These are phyloP conservation scores for Desmophyllum pertusum DNA, from an alignment of 92 coral and sea anemone species.

Conservation along the genomic window DNA sequence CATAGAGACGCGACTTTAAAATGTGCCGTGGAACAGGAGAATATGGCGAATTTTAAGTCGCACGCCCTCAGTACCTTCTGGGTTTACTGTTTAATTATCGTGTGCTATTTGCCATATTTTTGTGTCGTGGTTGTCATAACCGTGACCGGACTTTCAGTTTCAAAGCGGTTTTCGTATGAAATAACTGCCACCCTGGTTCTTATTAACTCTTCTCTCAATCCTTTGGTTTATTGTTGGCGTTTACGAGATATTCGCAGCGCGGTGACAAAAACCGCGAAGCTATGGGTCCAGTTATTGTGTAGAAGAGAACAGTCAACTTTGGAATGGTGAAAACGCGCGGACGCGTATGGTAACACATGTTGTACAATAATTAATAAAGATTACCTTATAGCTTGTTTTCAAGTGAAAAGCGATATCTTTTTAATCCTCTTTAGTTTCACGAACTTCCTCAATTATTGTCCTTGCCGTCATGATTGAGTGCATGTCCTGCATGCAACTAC, in stretches of 20 bases:
- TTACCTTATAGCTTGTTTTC: no score
- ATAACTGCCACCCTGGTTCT: conserved; percentile 36
- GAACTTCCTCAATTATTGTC: no score
- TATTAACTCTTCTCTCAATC: conserved; percentile 37
- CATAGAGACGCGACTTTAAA: not conserved
- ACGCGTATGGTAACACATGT: not conserved
- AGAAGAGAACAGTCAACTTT: not conserved
- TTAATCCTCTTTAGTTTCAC: no score
- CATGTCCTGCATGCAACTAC: no score
- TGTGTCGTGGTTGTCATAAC: conserved; percentile 23
- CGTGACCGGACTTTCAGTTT: not conserved
- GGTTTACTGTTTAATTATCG: conserved; percentile 36
- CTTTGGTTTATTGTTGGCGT: conserved; percentile 42
- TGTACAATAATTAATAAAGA: no score
- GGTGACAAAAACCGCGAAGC: conserved; percentile 14
- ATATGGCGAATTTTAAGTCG: conserved; percentile 21
- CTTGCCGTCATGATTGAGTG: no score
- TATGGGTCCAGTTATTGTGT: not conserved
- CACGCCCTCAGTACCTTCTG: conserved; percentile 38
- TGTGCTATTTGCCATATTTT: conserved; percentile 41
- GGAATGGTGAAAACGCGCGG: not conserved
- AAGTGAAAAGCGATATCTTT: no score
- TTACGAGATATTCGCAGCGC: conserved; percentile 22
- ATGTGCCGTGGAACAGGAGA: conserved; percentile 14
- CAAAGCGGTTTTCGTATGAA: conserved; percentile 30